Conservation (phyloP, 92 coral and sea anemone genomes). For the Siderastrea siderea region DNA sequence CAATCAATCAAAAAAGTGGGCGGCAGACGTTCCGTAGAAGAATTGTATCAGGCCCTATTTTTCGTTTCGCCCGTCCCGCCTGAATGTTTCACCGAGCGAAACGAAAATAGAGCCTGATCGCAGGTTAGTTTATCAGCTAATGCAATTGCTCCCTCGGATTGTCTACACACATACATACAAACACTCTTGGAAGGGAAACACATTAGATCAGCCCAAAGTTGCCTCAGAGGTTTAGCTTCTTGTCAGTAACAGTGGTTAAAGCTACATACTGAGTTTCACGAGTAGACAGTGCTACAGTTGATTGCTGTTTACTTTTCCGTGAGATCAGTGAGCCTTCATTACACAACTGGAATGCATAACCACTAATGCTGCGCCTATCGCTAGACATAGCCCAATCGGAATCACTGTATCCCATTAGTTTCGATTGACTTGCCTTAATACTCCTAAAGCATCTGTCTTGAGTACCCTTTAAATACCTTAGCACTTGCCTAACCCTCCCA, state of each 20-base stretch:
- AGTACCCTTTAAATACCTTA: too few species aligned
- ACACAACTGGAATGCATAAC: constrained; percentile 28
- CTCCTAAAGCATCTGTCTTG: constrained; percentile 1
- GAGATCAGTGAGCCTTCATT: constrained; percentile 44
- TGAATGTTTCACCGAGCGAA: too few species aligned
- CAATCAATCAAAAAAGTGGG: too few species aligned
- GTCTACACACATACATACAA: constrained; percentile 32
- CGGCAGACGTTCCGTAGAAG: too few species aligned
- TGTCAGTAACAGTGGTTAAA: constrained; percentile 12
- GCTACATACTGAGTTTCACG: constrained; percentile 56
- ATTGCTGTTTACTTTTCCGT: constrained; percentile 48
- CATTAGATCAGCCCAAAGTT: constrained; percentile 12
- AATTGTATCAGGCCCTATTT: too few species aligned
- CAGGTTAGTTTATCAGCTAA: constrained; percentile 8
- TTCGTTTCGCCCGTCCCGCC: too few species aligned
- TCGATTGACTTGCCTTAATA: constrained; percentile 8
- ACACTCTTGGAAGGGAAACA: neutral
- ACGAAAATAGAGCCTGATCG: too few species aligned
- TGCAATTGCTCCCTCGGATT: constrained; percentile 38
- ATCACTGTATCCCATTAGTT: neutral
- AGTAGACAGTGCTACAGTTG: constrained; percentile 44
- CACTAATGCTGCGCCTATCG: neutral
- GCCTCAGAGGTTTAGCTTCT: constrained; percentile 23
- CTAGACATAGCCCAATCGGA: too few species aligned
- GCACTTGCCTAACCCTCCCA: constrained; percentile 39